A percentile compares a stretch with the other conserved stretches of the same genome.
Evolutionary conservation across 2,888 invertebrate species (phyloP).

Genomic region (Aelia acuminata): DNA sequence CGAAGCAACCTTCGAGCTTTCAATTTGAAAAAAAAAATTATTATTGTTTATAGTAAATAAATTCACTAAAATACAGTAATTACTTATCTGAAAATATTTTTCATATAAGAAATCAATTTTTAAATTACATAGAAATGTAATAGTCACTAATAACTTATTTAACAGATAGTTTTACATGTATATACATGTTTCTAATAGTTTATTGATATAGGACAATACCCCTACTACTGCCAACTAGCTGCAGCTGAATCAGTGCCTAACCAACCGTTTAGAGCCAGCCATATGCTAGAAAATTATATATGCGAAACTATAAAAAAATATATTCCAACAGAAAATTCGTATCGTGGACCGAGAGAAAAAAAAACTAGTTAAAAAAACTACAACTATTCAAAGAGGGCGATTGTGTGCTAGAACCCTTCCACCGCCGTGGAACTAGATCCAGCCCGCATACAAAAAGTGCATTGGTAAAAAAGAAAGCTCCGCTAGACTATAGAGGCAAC

Average conservation of each 20-base stretch:
- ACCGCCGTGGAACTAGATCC: not conserved
- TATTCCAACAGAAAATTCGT: constrained; percentile 34
- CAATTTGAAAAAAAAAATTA: too few species aligned
- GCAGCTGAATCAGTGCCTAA: constrained; percentile 22
- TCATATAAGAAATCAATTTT: too few species aligned
- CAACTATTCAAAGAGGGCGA: constrained; percentile 4
- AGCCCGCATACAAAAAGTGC: constrained; percentile 41
- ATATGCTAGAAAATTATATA: constrained; percentile 45
- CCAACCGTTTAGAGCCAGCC: constrained; percentile 31
- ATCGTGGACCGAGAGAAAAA: not conserved
- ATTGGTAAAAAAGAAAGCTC: constrained; percentile 30
- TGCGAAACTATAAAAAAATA: constrained; percentile 43
- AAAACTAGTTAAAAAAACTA: constrained; percentile 3
- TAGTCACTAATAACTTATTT: too few species aligned
- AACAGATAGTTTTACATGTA: not conserved
- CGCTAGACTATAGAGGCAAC: constrained; percentile 32
- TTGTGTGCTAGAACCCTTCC: constrained; percentile 42
- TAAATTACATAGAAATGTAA: too few species aligned
- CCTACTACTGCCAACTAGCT: not conserved
- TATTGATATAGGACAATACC: not conserved
- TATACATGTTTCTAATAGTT: not conserved
- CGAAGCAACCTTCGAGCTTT: too few species aligned
- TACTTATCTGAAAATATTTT: too few species aligned
- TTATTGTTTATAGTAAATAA: too few species aligned
- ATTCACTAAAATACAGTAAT: too few species aligned